phyloP scores from a whole-genome alignment of 2,888 invertebrate species.

The Liposcelis brunnea region DNA sequence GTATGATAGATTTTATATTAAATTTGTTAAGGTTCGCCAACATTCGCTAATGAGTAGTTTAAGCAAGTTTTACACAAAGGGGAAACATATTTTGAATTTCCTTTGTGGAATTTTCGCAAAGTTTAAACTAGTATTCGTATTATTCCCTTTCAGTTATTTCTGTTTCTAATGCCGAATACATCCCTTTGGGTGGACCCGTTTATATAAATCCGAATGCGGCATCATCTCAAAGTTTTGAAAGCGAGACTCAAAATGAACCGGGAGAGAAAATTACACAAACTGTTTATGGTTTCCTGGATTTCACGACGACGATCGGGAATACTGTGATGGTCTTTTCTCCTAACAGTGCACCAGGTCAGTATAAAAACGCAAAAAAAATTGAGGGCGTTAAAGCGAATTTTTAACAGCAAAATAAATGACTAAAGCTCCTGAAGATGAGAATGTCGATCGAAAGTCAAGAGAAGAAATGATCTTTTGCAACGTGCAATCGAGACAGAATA shows the following conservation, averaged over 20 bases:
- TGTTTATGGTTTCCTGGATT: conserved; percentile 84
- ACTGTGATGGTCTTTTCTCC: conserved; percentile 92
- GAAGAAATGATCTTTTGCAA: no score
- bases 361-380: not conserved
- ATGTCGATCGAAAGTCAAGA: not conserved
- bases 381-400: not conserved
- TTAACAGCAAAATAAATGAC: not conserved
- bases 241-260: conserved; percentile 13
- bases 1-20: no score
- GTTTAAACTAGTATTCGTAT: no score
- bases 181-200: conserved; percentile 19
- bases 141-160: not conserved
- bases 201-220: conserved; percentile 20
- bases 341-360: conserved; percentile 53
- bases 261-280: conserved; percentile 60
- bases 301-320: conserved; percentile 84
- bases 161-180: not conserved
- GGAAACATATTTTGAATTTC: no score
- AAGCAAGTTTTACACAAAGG: no score
- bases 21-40: no score
- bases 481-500: no score
- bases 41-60: no score
- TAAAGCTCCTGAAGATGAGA: not conserved
- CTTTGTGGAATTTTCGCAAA: no score
- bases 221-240: conserved; percentile 11